phyloP scores from a whole-genome alignment of 2,113 vertebrate genomes.

The Sorex araneus region DNA sequence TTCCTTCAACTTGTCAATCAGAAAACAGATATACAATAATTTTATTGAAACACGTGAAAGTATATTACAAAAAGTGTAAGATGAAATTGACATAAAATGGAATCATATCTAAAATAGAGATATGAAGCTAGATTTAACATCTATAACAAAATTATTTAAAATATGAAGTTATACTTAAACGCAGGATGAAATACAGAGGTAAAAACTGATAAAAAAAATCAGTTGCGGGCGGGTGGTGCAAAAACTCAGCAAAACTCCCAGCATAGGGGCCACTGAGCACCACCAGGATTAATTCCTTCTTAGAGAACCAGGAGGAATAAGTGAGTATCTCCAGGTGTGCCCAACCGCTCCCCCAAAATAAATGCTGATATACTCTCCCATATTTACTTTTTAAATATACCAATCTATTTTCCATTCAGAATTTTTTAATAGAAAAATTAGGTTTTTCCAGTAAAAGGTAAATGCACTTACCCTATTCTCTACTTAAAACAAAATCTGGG shows the following conservation, averaged over 20 bases:
- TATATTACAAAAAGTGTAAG: conserved; percentile 23
- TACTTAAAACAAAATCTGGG: no score
- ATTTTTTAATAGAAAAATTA: conserved; percentile 12
- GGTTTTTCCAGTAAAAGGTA: conserved; percentile 31
- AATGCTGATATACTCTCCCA: background rate
- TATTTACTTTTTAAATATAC: conserved; percentile 32
- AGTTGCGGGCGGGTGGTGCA: background rate
- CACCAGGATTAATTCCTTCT: no score
- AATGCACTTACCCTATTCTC: no score
- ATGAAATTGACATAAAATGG: conserved; percentile 17
- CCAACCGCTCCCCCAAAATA: no score
- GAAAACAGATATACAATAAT: conserved; percentile 62
- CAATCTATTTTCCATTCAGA: conserved; percentile 54
- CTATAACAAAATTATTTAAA: background rate
- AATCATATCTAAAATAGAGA: conserved; percentile 11
- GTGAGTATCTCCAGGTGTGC: no score
- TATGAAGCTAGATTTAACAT: background rate
- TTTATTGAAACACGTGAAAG: conserved; percentile 61
- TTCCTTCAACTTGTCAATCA: conserved; percentile 77
- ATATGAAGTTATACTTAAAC: background rate
- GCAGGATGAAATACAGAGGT: conserved; percentile 33
- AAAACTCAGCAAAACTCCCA: no score
- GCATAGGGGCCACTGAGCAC: no score
- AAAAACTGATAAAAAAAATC: conserved; percentile 49
- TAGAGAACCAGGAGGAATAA: no score